Evolutionary conservation across 1,140 invertebrate species (phyloP), one percentile per base, ranked within the genome.

Genomic region (Oryzaephilus surinamensis): DNA sequence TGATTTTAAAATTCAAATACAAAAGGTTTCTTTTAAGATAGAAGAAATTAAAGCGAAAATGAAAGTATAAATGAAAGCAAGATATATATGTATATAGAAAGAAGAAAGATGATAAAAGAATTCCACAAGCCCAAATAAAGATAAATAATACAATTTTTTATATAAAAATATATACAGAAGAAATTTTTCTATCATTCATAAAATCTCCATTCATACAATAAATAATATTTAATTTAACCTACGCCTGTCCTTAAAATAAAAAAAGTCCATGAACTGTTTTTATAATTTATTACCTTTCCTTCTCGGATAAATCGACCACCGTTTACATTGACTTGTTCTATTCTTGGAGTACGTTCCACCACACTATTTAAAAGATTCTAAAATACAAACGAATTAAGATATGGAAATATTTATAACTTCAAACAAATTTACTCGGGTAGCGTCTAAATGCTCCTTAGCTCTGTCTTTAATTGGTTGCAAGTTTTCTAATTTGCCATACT

Each of bases 291-390:
- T 87, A 97, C 93, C 90, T 96, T 97, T 47, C 93, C 93, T 72
- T 98, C 94, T 47, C 92, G 76, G 55, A 98, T 95, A 64, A 91
- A 89, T 62, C 91, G 77, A 58, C 91, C 93, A 51, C 94, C 94
- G 59, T 88, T 85, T 48, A 85, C 73, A 67, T 97, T 97, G 52
- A 96, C 88, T 59, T 88, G 81, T 69, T 98, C 94, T 56, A 98
- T 92, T 58, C 85, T 82, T 52, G 85, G 81, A 48, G 85, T 89
- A 56, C 85, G 77, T 64, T 96, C 90, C 52, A 89, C 79, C 43
- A 94, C 80, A 60, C 75, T 79, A 56, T 89, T 89, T 61, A 95
- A 83, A 57, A 95, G 73, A 57, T 79, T 84, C 92, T 96, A 69
- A 45, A 74, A 70, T 16, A 15, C 19, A 8, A 33, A 4, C 8